phyloP scores from a whole-genome alignment of 2,113 vertebrate species.

The Macquaria ambigua region DNA sequence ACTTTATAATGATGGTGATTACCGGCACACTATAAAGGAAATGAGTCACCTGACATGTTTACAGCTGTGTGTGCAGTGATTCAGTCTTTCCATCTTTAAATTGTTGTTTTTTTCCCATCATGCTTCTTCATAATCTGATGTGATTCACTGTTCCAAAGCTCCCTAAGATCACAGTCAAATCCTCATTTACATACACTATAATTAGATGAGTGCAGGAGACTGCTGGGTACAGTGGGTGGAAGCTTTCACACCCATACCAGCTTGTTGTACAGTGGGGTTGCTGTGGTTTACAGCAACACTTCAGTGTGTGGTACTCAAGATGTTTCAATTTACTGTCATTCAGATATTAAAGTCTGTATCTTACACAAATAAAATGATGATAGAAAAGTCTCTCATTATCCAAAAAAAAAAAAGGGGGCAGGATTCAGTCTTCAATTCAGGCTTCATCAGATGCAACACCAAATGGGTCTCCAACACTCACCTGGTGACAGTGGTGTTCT shows the following conservation, averaged over 20 bases:
- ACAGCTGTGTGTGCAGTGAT: constrained; percentile 31
- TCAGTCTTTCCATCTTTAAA: constrained; percentile 41
- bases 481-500: no score
- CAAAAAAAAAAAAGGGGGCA: background rate
- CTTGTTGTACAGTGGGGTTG: background rate
- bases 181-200: constrained; percentile 46
- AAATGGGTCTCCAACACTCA: background rate
- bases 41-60: constrained; percentile 67
- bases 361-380: background rate
- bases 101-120: constrained; percentile 33
- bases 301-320: background rate
- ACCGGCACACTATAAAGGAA: constrained; percentile 37
- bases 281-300: constrained; percentile 1
- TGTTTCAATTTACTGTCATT: background rate
- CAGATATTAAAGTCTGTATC: background rate
- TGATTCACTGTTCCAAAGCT: constrained; percentile 53
- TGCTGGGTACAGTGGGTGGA: constrained; percentile 42
- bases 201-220: constrained; percentile 51
- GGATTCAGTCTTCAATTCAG: background rate
- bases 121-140: constrained; percentile 8
- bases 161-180: constrained; percentile 36
- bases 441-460: background rate
- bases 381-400: background rate
- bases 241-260: constrained; percentile 33
- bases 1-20: constrained; percentile 48